These are phyloP conservation scores for Boulengeromyrus knoepffleri DNA, from an alignment of 2,113 vertebrate genomes.

Conservation along the genomic window DNA sequence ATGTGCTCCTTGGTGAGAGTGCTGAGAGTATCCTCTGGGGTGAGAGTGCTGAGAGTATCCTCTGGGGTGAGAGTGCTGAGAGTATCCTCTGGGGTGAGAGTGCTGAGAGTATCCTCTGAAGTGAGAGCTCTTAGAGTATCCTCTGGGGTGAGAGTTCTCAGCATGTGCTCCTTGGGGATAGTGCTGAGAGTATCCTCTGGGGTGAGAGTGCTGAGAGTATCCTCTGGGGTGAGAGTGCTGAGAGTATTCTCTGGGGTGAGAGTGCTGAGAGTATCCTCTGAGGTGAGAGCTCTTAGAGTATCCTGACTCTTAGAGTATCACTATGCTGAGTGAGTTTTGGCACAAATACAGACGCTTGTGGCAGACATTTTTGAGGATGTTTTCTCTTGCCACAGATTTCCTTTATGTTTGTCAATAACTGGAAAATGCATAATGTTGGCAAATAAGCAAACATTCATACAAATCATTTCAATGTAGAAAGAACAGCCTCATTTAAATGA, in stretches of 20 bases:
- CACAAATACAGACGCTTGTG: neutral
- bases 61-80: neutral
- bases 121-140: neutral
- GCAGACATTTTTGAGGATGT: neutral
- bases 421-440: neutral
- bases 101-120: neutral
- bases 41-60: neutral
- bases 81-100: neutral
- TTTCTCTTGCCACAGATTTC: neutral
- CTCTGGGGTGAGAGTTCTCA: neutral
- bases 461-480: neutral
- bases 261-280: neutral
- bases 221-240: neutral
- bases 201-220: neutral
- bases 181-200: neutral
- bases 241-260: neutral
- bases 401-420: neutral
- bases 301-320: too few species aligned
- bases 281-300: too few species aligned
- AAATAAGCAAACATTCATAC: neutral
- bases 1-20: too few species aligned
- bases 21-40: neutral
- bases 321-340: neutral
- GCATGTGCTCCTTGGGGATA: too few species aligned
- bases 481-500: neutral